Evolutionary conservation across 2,113 vertebrate genomes (phyloP).

Genomic region (Condylura cristata): DNA sequence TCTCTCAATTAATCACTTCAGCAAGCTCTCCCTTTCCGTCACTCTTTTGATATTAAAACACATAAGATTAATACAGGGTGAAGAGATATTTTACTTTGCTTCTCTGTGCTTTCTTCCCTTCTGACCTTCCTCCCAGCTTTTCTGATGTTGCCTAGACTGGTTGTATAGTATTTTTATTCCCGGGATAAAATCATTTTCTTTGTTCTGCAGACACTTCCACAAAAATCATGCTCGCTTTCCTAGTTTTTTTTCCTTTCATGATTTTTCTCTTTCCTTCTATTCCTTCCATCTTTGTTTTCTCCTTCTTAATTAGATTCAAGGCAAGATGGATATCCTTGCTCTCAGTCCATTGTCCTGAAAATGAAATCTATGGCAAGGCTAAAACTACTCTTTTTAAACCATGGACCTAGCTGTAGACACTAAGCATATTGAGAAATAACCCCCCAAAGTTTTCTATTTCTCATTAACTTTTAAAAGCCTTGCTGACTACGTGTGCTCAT

Average conservation of each 20-base stretch:
- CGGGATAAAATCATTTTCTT: neutral
- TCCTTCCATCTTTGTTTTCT: neutral
- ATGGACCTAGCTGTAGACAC: neutral
- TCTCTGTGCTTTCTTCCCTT: neutral
- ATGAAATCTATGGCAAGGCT: neutral
- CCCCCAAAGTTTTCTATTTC: slow-evolving; percentile 57
- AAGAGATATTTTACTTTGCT: neutral
- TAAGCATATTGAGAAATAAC: slow-evolving; percentile 17
- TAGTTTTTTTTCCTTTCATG: neutral
- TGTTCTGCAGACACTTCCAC: neutral
- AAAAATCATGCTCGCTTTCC: neutral
- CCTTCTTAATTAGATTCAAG: slow-evolving; percentile 32
- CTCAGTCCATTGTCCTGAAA: neutral
- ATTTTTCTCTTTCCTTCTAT: neutral
- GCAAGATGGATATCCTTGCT: neutral
- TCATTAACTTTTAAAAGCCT: slow-evolving; percentile 69
- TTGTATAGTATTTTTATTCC: neutral
- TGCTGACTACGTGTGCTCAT: slow-evolving; percentile 64
- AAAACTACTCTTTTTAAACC: neutral
- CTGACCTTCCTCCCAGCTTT: neutral
- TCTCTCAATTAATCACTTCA: slow-evolving; percentile 14
- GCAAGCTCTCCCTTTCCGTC: neutral
- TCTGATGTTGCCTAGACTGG: neutral
- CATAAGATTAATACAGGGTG: neutral
- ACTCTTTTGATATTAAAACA: neutral